These are phyloP conservation scores for Hippocampus abdominalis DNA, from an alignment of 2,113 vertebrate genomes.

Conservation along the genomic window DNA sequence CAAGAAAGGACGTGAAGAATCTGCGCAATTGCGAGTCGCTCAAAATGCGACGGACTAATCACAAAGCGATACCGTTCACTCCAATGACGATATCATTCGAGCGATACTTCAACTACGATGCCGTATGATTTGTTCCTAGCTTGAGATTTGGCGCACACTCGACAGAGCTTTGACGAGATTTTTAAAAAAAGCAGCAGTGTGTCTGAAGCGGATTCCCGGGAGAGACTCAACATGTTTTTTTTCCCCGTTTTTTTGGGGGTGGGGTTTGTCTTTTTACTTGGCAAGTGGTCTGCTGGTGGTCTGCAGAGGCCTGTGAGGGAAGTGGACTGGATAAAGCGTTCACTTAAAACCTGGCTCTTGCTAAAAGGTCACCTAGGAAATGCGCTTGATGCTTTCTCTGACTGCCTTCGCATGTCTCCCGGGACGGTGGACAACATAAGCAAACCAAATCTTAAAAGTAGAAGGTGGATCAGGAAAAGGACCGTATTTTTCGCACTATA, in stretches of 20 bases:
- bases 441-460: background rate
- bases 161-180: background rate
- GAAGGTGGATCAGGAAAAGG: background rate
- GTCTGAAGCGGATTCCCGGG: slow-evolving; percentile 50
- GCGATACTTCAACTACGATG: no score
- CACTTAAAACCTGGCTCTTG: slow-evolving; percentile 63
- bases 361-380: slow-evolving; percentile 68
- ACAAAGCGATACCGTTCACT: no score
- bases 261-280: slow-evolving; percentile 72
- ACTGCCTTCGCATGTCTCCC: slow-evolving; percentile 43
- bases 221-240: slow-evolving; percentile 44
- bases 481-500: background rate
- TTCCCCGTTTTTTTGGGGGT: background rate
- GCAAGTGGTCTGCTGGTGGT: slow-evolving; percentile 51
- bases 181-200: slow-evolving; percentile 27
- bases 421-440: background rate
- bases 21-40: no score
- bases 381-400: slow-evolving; percentile 36
- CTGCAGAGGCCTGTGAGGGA: slow-evolving; percentile 46
- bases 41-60: no score
- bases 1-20: background rate
- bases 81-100: no score
- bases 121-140: no score
- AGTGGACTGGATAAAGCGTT: slow-evolving; percentile 56
- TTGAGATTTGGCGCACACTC: background rate